These are phyloP conservation scores for Rhinichthys osculus DNA, from an alignment of 2,797 vertebrate genomes.

Conservation along the genomic window DNA sequence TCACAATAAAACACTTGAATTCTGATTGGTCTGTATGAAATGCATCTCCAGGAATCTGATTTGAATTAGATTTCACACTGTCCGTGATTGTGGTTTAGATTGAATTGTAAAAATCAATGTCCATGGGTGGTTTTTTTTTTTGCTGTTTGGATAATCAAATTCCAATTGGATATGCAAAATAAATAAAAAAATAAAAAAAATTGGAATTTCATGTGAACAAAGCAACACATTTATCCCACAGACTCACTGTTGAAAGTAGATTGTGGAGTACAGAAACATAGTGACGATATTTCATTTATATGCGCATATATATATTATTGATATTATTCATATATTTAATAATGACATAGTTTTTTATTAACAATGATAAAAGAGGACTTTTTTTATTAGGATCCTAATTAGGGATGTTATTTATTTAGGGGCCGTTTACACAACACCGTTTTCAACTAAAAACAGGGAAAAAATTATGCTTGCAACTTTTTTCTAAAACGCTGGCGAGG, in stretches of 20 bases:
- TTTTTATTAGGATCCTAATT: neutral
- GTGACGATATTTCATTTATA: neutral
- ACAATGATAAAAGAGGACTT: neutral
- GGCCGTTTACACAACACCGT: too few species aligned
- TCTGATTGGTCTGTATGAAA: slow-evolving; percentile 1
- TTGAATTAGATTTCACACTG: neutral
- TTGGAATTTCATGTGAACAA: neutral
- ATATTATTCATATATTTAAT: neutral
- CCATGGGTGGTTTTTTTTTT: neutral
- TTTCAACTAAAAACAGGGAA: too few species aligned
- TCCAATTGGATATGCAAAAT: neutral
- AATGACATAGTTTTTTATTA: neutral
- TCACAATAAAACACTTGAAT: neutral
- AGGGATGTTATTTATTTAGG: too few species aligned
- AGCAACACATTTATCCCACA: neutral
- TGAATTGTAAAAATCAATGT: neutral
- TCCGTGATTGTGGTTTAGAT: neutral
- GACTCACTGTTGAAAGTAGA: neutral
- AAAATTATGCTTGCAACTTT: too few species aligned
- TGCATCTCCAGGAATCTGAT: neutral
- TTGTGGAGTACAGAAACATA: too few species aligned
- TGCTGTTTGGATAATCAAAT: neutral
- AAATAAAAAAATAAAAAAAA: too few species aligned
- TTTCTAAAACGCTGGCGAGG: too few species aligned
- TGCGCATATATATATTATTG: neutral